Base-by-base conservation (phyloP, 2,797 vertebrate genomes). In the Tachyglossus aculeatus region DNA sequence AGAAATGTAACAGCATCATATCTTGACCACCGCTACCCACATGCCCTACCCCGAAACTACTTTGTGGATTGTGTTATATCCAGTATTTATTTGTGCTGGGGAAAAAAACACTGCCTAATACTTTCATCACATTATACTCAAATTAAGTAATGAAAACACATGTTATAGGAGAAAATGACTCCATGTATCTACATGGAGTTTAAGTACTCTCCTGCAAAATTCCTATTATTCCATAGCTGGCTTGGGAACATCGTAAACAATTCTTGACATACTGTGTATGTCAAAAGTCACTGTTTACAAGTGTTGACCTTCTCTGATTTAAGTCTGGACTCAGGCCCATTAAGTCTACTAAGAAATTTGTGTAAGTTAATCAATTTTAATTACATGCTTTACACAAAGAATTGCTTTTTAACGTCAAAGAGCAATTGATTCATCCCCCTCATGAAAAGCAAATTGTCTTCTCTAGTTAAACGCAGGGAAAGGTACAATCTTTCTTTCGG, bases 311-410 rank as follows among this genome's bases (percentile, higher is more conserved):
- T 50, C 27, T 16, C 19, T 51, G 29, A 25, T 70, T 51, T 67
- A 48, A 61, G 38, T 27, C 55, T 74, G 60, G 21, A 39, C 72
- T 81, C 34, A 48, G 57, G 50, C 36, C 67, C 67, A 67, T 72
- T 79, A 72, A 61, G 50, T n/a, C 7, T 32, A 59, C 67, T 32
- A 55, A 72, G 47, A 60, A 53, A 61, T 74, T 65, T 65, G 43
- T 52, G 44, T 38, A 56, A 69, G 61, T 45, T 40, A 58, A 72
- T 65, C 41, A 50, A 53, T 73, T 84, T 69, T 70, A 80, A 82
- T 80, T 69, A 64, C 58, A 47, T 52, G 47, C 61, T 59, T 27
- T 25, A 43, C 53, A 57, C 51, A 67, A 74, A 61, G 18, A 61
- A 45, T 37, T 68, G 56, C 27, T 80, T 61, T 67, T 54, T 5